phyloP scores from a whole-genome alignment of 2,113 vertebrate species.

The Poicephalus meyeri region DNA sequence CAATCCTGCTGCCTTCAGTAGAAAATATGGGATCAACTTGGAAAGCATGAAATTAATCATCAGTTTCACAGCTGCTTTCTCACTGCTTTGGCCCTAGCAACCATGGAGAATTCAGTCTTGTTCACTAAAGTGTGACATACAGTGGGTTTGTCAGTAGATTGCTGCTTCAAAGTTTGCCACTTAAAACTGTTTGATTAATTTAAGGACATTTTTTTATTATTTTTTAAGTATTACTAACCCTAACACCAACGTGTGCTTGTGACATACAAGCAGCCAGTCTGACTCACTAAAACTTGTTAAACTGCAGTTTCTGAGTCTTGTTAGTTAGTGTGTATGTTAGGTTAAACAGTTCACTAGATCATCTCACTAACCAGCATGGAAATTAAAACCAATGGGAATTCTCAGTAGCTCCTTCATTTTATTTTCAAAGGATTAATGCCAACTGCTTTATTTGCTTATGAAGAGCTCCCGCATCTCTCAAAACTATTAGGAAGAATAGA shows the following conservation, averaged over 20 bases:
- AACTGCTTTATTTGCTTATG: neutral
- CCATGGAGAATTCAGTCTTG: neutral
- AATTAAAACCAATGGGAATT: neutral
- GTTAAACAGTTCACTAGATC: neutral
- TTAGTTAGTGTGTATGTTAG: neutral
- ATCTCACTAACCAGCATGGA: neutral
- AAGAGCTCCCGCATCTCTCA: neutral
- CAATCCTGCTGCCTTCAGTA: neutral
- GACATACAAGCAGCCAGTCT: neutral
- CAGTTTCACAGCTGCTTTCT: neutral
- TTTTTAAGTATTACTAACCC: neutral
- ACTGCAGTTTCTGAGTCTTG: neutral
- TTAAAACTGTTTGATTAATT: neutral
- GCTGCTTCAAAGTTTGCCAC: neutral
- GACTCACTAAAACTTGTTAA: neutral
- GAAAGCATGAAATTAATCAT: neutral
- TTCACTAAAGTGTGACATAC: neutral
- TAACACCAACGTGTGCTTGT: neutral
- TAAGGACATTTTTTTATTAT: neutral
- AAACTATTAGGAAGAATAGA: neutral
- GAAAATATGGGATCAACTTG: neutral
- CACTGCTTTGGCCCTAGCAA: accelerated
- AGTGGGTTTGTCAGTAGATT: neutral
- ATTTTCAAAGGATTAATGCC: neutral
- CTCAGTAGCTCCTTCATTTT: neutral